Evolutionary conservation across 2,113 vertebrate genomes (phyloP).

Genomic region (Corythaeola cristata): DNA sequence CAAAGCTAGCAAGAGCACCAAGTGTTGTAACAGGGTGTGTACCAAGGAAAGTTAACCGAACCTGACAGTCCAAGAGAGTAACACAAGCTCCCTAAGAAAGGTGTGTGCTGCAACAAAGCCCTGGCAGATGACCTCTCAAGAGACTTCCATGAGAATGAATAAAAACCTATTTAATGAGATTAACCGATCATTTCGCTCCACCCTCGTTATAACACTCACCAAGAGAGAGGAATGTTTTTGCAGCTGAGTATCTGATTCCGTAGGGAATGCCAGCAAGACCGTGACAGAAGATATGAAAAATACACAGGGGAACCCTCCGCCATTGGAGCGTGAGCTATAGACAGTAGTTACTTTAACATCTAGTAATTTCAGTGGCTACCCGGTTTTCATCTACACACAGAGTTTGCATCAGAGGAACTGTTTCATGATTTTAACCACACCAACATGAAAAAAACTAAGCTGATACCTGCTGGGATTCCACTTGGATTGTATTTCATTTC

Average conservation of each 20-base stretch:
- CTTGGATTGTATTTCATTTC: not conserved
- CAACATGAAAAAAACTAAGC: not conserved
- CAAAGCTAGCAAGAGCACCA: not conserved
- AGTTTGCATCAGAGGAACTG: not conserved
- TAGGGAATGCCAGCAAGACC: not conserved
- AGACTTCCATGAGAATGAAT: conserved; percentile 52
- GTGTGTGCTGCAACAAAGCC: conserved; percentile 51
- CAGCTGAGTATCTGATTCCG: not conserved
- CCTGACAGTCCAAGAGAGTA: conserved; percentile 64
- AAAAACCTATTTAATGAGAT: conserved; percentile 63
- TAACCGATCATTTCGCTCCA: conserved; percentile 58
- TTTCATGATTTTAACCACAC: not conserved
- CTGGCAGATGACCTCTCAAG: conserved; percentile 46
- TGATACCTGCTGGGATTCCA: not conserved
- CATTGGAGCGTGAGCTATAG: not conserved
- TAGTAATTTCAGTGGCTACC: not conserved
- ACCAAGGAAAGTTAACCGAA: conserved; percentile 62
- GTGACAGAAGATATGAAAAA: not conserved
- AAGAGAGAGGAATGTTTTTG: conserved; percentile 50
- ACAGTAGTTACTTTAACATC: not conserved
- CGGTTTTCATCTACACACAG: fast-evolving
- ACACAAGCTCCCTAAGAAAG: conserved; percentile 50
- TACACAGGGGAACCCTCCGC: not conserved
- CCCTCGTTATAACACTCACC: conserved; percentile 57
- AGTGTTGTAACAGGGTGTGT: conserved; percentile 68